Evolutionary conservation across 2,797 vertebrate species (phyloP).

Genomic region (Crenuchus spilurus): DNA sequence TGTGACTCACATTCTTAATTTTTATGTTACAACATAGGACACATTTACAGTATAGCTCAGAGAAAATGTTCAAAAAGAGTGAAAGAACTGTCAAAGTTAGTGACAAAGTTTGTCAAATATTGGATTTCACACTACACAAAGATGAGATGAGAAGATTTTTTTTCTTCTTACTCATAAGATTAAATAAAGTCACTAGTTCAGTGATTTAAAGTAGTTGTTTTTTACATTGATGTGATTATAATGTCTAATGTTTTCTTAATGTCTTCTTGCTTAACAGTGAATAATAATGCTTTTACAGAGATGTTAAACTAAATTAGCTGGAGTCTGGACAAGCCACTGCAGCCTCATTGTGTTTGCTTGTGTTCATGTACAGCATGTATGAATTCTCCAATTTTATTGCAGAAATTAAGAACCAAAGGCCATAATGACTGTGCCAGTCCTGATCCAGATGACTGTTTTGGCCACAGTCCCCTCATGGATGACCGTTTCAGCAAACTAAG

Average conservation of each 20-base stretch:
- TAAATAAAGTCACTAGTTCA: too few species aligned
- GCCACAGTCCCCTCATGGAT: slow-evolving; percentile 99
- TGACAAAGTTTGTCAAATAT: too few species aligned
- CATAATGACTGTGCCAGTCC: slow-evolving; percentile 99
- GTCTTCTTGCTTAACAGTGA: background rate
- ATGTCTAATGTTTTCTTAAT: background rate
- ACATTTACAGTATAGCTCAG: too few species aligned
- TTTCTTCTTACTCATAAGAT: too few species aligned
- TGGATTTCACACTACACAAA: too few species aligned
- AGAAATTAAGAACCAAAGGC: slow-evolving; percentile 99
- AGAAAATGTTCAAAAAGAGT: too few species aligned
- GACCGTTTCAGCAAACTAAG: slow-evolving; percentile 99
- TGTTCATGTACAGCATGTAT: slow-evolving; percentile 74
- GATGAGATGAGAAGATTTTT: too few species aligned
- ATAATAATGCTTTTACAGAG: background rate
- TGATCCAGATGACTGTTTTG: slow-evolving; percentile 98
- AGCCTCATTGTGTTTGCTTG: slow-evolving; percentile 45
- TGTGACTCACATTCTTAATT: too few species aligned
- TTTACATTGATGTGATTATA: background rate
- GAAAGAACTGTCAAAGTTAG: too few species aligned
- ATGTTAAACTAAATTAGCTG: background rate
- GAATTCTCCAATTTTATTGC: slow-evolving; percentile 99
- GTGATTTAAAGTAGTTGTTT: too few species aligned
- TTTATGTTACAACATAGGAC: too few species aligned
- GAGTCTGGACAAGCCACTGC: slow-evolving; percentile 2